Percentiles rank a stretch among this genome's conserved stretches.
Evolutionary conservation across 2,797 vertebrate species (phyloP).

Genomic region (Austrolebias charrua): DNA sequence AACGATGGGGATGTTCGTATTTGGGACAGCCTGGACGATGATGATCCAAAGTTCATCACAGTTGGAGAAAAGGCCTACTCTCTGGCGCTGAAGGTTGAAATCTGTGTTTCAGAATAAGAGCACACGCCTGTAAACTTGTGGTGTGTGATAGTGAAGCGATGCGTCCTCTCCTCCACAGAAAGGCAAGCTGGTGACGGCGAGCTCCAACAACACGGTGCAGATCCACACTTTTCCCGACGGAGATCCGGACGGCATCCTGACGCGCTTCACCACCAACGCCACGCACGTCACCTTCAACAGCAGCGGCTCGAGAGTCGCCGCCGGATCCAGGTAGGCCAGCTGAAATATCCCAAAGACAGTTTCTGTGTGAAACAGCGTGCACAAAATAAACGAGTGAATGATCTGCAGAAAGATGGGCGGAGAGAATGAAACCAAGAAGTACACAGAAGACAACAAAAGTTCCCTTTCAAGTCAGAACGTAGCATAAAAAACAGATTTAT

Average conservation of each 20-base stretch:
- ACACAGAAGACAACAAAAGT: too few relatives aligned
- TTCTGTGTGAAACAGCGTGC: too few relatives aligned
- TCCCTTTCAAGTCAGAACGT: too few relatives aligned
- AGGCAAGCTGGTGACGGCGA: conserved; percentile 87
- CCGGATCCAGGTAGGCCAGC: conserved; percentile 85
- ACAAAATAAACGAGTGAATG: too few relatives aligned
- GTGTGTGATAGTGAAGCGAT: neutral
- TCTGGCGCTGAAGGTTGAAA: conserved; percentile 87
- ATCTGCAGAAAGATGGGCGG: too few relatives aligned
- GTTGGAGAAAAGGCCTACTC: conserved; percentile 95
- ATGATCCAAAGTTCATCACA: conserved; percentile 93
- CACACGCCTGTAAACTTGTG: neutral
- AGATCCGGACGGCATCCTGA: conserved; percentile 91
- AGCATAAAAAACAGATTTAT: too few relatives aligned
- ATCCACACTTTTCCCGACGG: conserved; percentile 94
- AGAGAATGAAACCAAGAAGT: too few relatives aligned
- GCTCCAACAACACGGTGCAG: conserved; percentile 92
- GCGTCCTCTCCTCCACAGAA: conserved; percentile 55
- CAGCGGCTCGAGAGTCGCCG: conserved; percentile 85
- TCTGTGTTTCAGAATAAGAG: neutral
- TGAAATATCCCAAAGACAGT: neutral
- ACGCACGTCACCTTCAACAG: conserved; percentile 89
- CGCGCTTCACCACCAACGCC: conserved; percentile 91
- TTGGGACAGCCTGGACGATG: conserved; percentile 94
- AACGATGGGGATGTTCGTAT: conserved; percentile 95